Base-by-base conservation (phyloP, 92 coral and sea anemone genomes). In the Heliopora coerulea region DNA sequence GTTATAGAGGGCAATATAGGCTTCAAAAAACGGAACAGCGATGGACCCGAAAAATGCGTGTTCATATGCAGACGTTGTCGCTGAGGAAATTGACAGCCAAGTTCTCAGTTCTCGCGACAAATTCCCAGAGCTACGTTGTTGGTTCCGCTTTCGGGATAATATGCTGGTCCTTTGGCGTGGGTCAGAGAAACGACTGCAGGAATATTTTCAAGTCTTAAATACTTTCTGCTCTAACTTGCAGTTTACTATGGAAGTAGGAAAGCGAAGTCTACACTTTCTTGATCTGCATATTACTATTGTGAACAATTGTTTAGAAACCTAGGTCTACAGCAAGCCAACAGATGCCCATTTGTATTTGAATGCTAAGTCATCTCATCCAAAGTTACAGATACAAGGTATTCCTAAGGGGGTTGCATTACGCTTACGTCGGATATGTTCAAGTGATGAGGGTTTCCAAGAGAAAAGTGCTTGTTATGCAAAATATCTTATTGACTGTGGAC, bases 1-100 rank as follows among this genome's bases (percentile, higher is more conserved):
- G 21, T 17, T 50, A 50, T 61, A 26, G 23, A 26, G 68, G 68
- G 13, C 40, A 61, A 30, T 61, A 18, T 61, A 26, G 68, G 68
- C 30, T 61, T 14, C 68, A 61, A 41, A 61, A 61, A 61, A 61
- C 14, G 68, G 68, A 18, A 61, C 68, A 61, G 68, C 68, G 0
- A 61, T 61, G 68, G 68, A 41, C 37, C 68, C 68, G 11, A 61
- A 61, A 61, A 61, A 61, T 33, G 13, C 68, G 12, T 61, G 68
- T 34, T 61, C 68, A 61, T 61, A 61, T 31, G 68, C 72, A 28
- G 72, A 64, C 37, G 19, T 64, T n/a, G 72, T 64, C 4, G 72
- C 72, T 14, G 72, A 64, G 21, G 72, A 64, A 20, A 41, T 64
- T 64, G 72, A 64, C 37, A 34, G 17, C 20, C 58, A 21, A 25